Evolutionary conservation across 2,888 invertebrate genomes (phyloP), one percentile per base, ranked within the genome.

Genomic region (Ochlodes sylvanus): DNA sequence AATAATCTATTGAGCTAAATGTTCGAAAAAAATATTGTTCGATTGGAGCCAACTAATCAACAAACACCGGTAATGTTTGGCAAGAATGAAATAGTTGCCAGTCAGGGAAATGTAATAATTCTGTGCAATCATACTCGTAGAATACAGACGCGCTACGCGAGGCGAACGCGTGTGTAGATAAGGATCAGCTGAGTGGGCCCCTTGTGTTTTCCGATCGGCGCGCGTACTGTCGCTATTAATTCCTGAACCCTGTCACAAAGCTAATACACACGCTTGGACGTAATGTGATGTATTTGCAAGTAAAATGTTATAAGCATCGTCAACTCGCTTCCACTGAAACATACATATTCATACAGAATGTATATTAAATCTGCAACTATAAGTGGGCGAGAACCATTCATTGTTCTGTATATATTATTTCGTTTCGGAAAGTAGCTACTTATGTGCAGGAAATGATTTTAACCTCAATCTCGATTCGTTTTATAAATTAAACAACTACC

Each of bases 111-210:
- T 60, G 55, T 69, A 70, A 72, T 65, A 67, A 70, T 67, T 69
- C 68, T 60, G 70, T 63, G 69, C 62, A 70, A 65, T 63, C 60
- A 66, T 72, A 63, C 62, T 62, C 54, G 56, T 72, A 67, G 34
- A 70, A 38, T 47, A 66, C 56, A 54, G 64, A 69, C 64, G 38
- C 38, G 12, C 3, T 27, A 27, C 5, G 56, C 55, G 78, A 73
- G 81, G 78, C 76, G 32, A 75, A 80, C 81, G 82, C 79, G 84
- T 85, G 87, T 89, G 90, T 78, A 83, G 92, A 93, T 93, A 92
- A 92, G 90, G 88, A 92, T 92, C 92, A 89, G 92, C 92, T 86
- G 91, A 92, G 90, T 90, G 87, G 86, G 85, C 90, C 92, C 92
- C 92, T 88, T 83, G 79, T 87, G 85, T 86, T 88, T 85, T 83